phyloP scores from a whole-genome alignment of 2,888 invertebrate species.

The Eupithecia subumbrata region DNA sequence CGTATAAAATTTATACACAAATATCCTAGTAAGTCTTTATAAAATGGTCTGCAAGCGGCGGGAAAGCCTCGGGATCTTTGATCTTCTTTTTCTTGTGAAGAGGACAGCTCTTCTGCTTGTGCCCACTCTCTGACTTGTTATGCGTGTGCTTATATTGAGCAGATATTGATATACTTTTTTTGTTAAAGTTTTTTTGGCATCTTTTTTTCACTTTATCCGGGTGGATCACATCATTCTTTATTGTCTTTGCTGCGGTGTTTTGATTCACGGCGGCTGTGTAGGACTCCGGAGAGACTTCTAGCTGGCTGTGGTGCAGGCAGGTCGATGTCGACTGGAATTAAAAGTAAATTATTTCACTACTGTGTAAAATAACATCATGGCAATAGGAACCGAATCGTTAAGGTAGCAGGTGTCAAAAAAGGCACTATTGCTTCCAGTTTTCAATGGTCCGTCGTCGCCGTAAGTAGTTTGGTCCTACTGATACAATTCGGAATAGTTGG shows the following conservation, averaged over 20 bases:
- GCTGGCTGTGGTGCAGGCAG: slow-evolving; percentile 76
- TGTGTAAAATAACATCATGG: neutral
- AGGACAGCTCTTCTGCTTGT: slow-evolving; percentile 73
- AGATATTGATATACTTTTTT: slow-evolving; percentile 70
- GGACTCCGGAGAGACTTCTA: slow-evolving; percentile 65
- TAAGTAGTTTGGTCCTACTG: neutral
- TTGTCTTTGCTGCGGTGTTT: slow-evolving; percentile 45
- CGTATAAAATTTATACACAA: slow-evolving; percentile 34
- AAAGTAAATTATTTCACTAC: neutral
- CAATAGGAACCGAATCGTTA: neutral
- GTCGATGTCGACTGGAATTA: slow-evolving; percentile 71
- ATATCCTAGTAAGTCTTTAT: slow-evolving; percentile 75
- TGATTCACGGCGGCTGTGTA: slow-evolving; percentile 51
- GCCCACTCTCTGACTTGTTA: slow-evolving; percentile 74
- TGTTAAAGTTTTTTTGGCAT: slow-evolving; percentile 65
- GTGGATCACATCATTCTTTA: slow-evolving; percentile 37
- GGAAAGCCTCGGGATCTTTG: slow-evolving; percentile 62
- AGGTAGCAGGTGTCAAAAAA: neutral
- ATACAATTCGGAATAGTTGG: neutral
- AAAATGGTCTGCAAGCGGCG: slow-evolving; percentile 73
- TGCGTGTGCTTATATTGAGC: slow-evolving; percentile 73
- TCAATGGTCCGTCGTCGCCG: neutral
- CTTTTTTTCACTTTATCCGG: slow-evolving; percentile 50
- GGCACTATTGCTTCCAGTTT: neutral
- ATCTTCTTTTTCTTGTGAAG: slow-evolving; percentile 73